Percentiles rank a stretch among this genome's conserved stretches.
These are phyloP conservation scores for Scaptomyza parva DNA, from an alignment of 2,888 invertebrate species.

Conservation along the genomic window DNA sequence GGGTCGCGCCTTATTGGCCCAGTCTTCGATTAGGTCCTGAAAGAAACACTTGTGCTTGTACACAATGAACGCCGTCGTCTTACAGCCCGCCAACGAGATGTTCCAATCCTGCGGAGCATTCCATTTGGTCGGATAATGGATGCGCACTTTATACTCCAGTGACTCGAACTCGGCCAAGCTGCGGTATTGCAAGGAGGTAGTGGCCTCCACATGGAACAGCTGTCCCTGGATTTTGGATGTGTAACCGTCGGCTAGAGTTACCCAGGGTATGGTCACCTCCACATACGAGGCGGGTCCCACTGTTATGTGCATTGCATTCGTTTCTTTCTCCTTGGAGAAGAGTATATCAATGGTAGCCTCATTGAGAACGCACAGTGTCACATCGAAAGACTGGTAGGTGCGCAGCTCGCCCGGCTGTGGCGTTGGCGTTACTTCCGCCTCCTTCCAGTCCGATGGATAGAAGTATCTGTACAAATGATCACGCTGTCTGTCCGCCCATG, in stretches of 20 bases:
- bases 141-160: conserved; percentile 92
- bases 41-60: conserved; percentile 98
- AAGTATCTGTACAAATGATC: conserved; percentile 98
- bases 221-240: conserved; percentile 96
- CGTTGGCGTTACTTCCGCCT: conserved; percentile 91
- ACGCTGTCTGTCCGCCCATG: conserved; percentile 99
- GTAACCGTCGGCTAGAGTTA: conserved; percentile 94
- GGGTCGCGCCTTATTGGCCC: conserved; percentile 96
- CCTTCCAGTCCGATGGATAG: conserved; percentile 94
- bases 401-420: conserved; percentile 95
- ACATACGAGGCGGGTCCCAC: conserved; percentile 97
- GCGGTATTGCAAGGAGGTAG: conserved; percentile 97
- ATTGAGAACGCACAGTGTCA: conserved; percentile 94
- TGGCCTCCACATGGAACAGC: conserved; percentile 96
- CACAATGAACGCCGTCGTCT: conserved; percentile 95
- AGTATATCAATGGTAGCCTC: conserved; percentile 98
- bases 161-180: conserved; percentile 97
- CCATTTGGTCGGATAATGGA: conserved; percentile 96
- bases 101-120: conserved; percentile 99
- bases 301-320: conserved; percentile 98
- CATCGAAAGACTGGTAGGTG: conserved; percentile 96
- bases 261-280: conserved; percentile 98
- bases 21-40: conserved; percentile 97
- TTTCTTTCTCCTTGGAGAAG: conserved; percentile 96
- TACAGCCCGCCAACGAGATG: conserved; percentile 95